Conservation (phyloP, 2,888 invertebrate species). For the Leucoma salicis region DNA sequence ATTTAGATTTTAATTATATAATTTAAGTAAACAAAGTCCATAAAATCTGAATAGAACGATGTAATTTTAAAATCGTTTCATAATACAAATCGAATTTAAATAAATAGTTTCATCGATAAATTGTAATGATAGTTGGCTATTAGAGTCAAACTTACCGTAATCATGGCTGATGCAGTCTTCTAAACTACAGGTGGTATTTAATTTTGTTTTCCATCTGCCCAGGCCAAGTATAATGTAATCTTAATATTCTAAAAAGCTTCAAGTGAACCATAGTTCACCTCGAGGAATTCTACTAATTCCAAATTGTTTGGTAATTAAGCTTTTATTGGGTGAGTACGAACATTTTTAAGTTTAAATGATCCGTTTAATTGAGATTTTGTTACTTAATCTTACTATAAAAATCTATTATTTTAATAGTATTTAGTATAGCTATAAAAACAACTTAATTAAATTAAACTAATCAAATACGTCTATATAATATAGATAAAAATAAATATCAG, state of each 20-base stretch:
- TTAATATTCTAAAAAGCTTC: constrained; percentile 38
- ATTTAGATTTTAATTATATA: constrained; percentile 52
- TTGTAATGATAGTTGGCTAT: constrained; percentile 56
- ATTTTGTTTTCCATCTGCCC: constrained; percentile 43
- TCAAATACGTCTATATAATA: too few relatives aligned
- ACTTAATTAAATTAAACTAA: too few relatives aligned
- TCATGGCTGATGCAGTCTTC: constrained; percentile 49
- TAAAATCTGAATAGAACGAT: constrained; percentile 43
- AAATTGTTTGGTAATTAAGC: constrained; percentile 19
- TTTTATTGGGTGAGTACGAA: constrained; percentile 26
- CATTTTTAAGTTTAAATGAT: constrained; percentile 13
- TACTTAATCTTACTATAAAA: constrained; percentile 10
- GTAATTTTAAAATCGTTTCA: constrained; percentile 40
- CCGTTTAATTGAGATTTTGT: constrained; percentile 21
- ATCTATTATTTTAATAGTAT: background rate
- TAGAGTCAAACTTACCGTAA: constrained; percentile 60
- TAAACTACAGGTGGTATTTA: constrained; percentile 69
- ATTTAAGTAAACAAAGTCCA: constrained; percentile 55
- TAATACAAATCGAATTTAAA: constrained; percentile 51
- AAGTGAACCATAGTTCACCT: constrained; percentile 21
- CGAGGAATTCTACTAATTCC: constrained; percentile 26
- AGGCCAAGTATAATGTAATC: constrained; percentile 25
- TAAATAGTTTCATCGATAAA: constrained; percentile 58
- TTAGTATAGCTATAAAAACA: too few relatives aligned
- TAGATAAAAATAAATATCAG: too few relatives aligned